Base-by-base conservation (phyloP, 2,113 vertebrate species). In the Pseudorasbora parva region DNA sequence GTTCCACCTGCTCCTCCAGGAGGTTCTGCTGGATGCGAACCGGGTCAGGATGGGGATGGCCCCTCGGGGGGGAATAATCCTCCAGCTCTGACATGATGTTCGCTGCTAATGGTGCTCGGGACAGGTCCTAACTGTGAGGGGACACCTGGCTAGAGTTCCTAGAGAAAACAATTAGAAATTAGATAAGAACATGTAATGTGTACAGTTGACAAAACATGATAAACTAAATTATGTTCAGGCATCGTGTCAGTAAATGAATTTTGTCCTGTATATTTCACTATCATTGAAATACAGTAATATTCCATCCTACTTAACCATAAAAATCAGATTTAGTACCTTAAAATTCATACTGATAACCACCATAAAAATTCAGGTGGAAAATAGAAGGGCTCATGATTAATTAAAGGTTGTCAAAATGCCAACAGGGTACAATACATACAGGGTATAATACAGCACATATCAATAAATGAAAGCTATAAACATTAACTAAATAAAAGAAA, bases 1-100 rank as follows among this genome's bases (percentile, higher is more conserved):
- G 94, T 87, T 99, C 98, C 90, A 98, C 96, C 21, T 99, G 97
- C 82, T 99, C 98, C 12, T 97, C 97, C 89, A 99, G 89, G 78
- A 97, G 94, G 11, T 94, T 94, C 92, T 95, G 95, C 92, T 90
- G 96, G 87, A 95, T 98, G 84, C 90, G 95, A 81, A 87, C 92
- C 0, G 90, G 89, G 17, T 95, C 93, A 0, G 89, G 91, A 73
- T 85, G 75, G 62, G 45, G 89, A 11, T 87, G 41, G 54, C 68
- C 92, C 89, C 90, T 89, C 47, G 91, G 82, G 37, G 88, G 89
- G 73, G 94, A 91, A 79, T 95, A 88, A 82, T 94, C 90, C 37
- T 95, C 95, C 89, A 96, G 89, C 85, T 96, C 95, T 0, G 96
- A 91, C 96, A 97, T 97, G 69, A 54, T 91, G 25, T 62, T 77